Evolutionary conservation across 2,888 invertebrate species (phyloP), one percentile per base, ranked within the genome.

Genomic region (Scelioninae gen. 2): DNA sequence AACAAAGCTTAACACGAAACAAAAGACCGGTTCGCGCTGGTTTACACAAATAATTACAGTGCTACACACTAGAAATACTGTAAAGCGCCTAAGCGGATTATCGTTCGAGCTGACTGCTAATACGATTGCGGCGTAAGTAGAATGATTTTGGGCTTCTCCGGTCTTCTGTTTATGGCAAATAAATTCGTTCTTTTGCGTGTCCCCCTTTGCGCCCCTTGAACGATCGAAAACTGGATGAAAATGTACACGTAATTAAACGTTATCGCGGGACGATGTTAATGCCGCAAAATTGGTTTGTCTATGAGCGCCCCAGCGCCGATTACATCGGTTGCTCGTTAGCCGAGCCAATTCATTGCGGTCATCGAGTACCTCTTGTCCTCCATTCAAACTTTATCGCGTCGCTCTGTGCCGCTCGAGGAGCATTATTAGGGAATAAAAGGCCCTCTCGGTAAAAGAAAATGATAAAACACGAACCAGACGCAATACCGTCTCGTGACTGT

Each of bases 311-410:
- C 33, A 39, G 31, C 50, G 52, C 48, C 61, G 65, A 76, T 76
- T 71, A 64, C 63, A 73, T 75, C 67, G 63, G 70, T 57, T 50
- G 70, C 70, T 73, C 73, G 75, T 68, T 67, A 70, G 67, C 22
- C 52, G 64, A 55, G 65, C 71, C 70, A 68, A 73, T 73, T 75
- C 70, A 73, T 64, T 67, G 61, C 28, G 73, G 73, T 75, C 75
- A 72, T 67, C 67, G 73, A 75, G 70, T 53, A 58, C 61, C 73
- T 63, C 70, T 73, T 45, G 61, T 61, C 55, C 39, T 65, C 71
- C 31, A 76, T 73, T 64, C 70, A 70, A 61, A 69, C 63, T 65
- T 64, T 64, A 70, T 70, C 65, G 55, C 33, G 57, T 69, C 48
- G 55, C 48, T 73, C 55, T 50, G 57, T 55, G 39, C 35, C 43